Conservation (phyloP, 2,888 invertebrate species). For the Gnatocerus cornutus region DNA sequence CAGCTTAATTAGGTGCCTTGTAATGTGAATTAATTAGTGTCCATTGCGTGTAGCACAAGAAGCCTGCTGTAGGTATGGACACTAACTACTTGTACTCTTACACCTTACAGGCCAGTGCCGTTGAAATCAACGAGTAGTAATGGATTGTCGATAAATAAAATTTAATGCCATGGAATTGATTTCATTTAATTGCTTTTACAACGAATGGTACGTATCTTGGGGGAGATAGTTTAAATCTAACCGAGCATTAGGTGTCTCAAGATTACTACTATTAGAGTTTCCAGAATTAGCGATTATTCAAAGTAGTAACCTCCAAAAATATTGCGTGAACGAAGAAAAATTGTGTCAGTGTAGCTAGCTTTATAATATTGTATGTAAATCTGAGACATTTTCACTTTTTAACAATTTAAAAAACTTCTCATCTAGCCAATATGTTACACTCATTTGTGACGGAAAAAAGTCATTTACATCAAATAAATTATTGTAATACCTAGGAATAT, state of each 20-base stretch:
- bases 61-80: slow-evolving; percentile 61
- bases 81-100: slow-evolving; percentile 60
- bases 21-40: slow-evolving; percentile 67
- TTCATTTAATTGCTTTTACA: slow-evolving; percentile 45
- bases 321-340: too few relatives aligned
- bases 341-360: too few relatives aligned
- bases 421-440: not conserved
- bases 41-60: slow-evolving; percentile 64
- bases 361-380: too few relatives aligned
- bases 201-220: not conserved
- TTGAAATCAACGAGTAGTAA: slow-evolving; percentile 54
- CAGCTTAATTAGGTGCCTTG: slow-evolving; percentile 67
- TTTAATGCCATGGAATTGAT: slow-evolving; percentile 52
- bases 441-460: not conserved
- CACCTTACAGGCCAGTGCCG: slow-evolving; percentile 55
- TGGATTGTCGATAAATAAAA: slow-evolving; percentile 53
- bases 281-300: not conserved
- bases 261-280: not conserved
- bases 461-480: not conserved
- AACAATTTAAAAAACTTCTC: too few relatives aligned
- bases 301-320: too few relatives aligned
- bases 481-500: not conserved
- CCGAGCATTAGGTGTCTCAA: not conserved
- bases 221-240: not conserved
- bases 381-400: too few relatives aligned